Base-by-base conservation (phyloP, 2,113 vertebrate species). In the Percina caprodes region DNA sequence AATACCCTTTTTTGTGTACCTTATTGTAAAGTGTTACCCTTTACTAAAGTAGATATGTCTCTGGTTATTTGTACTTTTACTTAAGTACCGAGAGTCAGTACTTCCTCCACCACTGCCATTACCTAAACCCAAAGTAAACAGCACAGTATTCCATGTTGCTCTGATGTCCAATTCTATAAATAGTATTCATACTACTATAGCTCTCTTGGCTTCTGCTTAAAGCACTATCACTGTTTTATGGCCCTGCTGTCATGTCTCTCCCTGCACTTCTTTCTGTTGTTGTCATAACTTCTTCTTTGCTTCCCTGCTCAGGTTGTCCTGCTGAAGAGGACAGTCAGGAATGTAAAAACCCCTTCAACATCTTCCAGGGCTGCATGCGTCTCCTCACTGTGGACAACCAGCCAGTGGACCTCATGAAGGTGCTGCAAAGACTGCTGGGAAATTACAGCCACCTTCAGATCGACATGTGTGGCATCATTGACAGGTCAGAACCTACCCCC, bases 371-470 rank as follows among this genome's bases (percentile, higher is more conserved):
- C 77, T 99, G 98, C 54, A 96, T 99, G 97, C 92, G 92, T 56
- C 96, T 95, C 63, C 95, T 99, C 90, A 93, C 92, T 3, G 81
- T 96, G 79, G 91, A 87, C 45, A 80, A 90, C 48, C 94, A 91
- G 74, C 54, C 85, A 19, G 94, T 97, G 65, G 96, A 99, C 83
- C 93, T 98, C 73, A 97, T 97, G 73, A 91, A 89, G 86, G 95
- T 98, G 69, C 97, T 98, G 88, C 94, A 96, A 88, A 96, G 95
- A 3, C 35, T 92, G 55, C 81, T 97, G 11, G 97, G 97, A 66
- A 97, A 97, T 92, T 99, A 97, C 95, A 98, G 96, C 79, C 94
- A 96, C 48, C 95, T 99, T 82, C 97, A 97, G 83, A 95, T 99
- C 88, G 98, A 98, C 94, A 93, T 97, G 52, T 99, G 98, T 80